Conservation (phyloP, 2,797 vertebrate species). For the Phataginus tricuspis region DNA sequence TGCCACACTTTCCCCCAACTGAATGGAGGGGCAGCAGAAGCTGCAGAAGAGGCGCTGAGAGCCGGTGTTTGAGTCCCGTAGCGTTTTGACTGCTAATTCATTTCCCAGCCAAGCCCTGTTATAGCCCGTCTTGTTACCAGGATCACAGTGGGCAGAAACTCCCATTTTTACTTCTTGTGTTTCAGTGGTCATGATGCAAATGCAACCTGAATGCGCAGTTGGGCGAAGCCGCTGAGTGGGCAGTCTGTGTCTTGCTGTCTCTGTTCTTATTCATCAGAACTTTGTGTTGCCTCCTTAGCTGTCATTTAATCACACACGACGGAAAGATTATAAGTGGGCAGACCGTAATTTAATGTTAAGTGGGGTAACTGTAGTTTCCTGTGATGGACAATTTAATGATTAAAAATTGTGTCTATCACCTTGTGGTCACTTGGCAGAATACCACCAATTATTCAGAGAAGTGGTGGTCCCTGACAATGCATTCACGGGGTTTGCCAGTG, state of each 20-base stretch:
- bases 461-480: slow-evolving; percentile 32
- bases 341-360: background rate
- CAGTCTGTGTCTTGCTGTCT: slow-evolving; percentile 30
- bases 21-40: background rate
- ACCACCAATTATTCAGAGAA: slow-evolving; percentile 58
- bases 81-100: background rate
- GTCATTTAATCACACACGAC: slow-evolving; percentile 56
- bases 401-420: slow-evolving; percentile 56
- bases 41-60: background rate
- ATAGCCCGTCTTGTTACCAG: background rate
- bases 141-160: background rate
- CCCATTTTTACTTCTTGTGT: slow-evolving; percentile 52
- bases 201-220: background rate
- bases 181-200: slow-evolving; percentile 53
- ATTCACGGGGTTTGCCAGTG: slow-evolving; percentile 39
- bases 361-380: slow-evolving; percentile 53
- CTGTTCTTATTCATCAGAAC: background rate
- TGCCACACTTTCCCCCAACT: background rate
- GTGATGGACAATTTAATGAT: background rate
- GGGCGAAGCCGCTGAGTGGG: slow-evolving; percentile 27
- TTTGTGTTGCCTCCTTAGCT: slow-evolving; percentile 68
- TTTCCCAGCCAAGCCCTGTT: slow-evolving; percentile 49
- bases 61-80: slow-evolving; percentile 11
- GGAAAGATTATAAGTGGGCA: slow-evolving; percentile 51
- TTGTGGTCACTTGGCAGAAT: slow-evolving; percentile 62